phyloP scores from a whole-genome alignment of 2,797 vertebrate genomes.

The Lophotriccus pileatus region DNA sequence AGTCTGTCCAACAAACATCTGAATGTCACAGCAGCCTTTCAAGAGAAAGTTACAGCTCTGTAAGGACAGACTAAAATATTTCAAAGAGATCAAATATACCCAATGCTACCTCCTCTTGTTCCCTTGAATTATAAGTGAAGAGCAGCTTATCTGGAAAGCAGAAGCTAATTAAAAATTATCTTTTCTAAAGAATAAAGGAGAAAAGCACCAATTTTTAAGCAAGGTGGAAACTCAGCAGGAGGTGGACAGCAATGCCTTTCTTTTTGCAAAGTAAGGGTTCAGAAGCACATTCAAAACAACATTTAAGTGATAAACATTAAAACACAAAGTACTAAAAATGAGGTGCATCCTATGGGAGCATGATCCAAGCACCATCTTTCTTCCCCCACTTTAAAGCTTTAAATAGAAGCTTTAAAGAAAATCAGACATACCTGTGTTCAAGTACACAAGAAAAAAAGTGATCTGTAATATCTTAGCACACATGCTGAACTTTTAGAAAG shows the following conservation, averaged over 20 bases:
- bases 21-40: not conserved
- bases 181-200: not conserved
- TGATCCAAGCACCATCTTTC: not conserved
- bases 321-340: not conserved
- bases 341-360: not conserved
- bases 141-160: not conserved
- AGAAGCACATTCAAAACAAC: not conserved
- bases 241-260: not conserved
- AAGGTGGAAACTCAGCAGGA: not conserved
- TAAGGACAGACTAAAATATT: not conserved
- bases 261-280: not conserved
- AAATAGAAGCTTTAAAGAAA: not conserved
- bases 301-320: not conserved
- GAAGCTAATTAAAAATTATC: not conserved
- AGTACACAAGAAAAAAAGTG: not conserved
- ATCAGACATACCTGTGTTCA: not conserved
- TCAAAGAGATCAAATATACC: not conserved
- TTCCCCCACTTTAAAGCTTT: no score
- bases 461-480: not conserved
- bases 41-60: not conserved
- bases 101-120: not conserved
- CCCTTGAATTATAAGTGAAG: not conserved
- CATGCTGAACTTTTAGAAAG: not conserved
- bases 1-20: constrained; percentile 23
- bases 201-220: not conserved